Evolutionary conservation across 1,140 invertebrate species (phyloP).

Genomic region (Berghia stephanieae): DNA sequence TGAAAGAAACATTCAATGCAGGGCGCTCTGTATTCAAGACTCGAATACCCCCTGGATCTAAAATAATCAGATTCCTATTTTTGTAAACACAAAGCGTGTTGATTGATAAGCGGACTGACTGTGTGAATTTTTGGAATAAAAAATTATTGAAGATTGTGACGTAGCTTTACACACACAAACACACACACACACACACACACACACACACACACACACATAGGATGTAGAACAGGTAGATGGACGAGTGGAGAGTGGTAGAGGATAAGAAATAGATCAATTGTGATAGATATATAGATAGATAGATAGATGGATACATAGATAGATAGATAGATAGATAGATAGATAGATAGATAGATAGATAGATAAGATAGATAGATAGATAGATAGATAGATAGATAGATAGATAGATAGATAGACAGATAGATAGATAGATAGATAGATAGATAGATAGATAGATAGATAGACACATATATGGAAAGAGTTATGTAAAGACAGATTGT

Average conservation of each 20-base stretch:
- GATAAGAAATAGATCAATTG: background rate
- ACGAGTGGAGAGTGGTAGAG: slow-evolving; percentile 12
- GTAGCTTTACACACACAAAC: too few species aligned
- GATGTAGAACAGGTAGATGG: background rate
- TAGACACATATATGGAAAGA: background rate
- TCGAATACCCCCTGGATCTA: too few species aligned
- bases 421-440: background rate
- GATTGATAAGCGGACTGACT: too few species aligned
- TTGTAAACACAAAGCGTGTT: too few species aligned
- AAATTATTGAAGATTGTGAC: too few species aligned
- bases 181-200: too few species aligned
- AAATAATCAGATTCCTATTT: too few species aligned
- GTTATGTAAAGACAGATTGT: too few species aligned
- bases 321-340: background rate
- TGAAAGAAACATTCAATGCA: too few species aligned
- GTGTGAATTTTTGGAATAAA: too few species aligned
- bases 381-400: background rate
- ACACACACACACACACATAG: too few species aligned
- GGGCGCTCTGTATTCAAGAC: too few species aligned
- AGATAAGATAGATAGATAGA: background rate
- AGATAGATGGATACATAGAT: slow-evolving; percentile 1
- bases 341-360: background rate
- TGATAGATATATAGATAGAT: slow-evolving; percentile 1
- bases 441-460: background rate
- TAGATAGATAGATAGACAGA: background rate